Conservation (phyloP, 2,888 invertebrate genomes). For the Labia minor region DNA sequence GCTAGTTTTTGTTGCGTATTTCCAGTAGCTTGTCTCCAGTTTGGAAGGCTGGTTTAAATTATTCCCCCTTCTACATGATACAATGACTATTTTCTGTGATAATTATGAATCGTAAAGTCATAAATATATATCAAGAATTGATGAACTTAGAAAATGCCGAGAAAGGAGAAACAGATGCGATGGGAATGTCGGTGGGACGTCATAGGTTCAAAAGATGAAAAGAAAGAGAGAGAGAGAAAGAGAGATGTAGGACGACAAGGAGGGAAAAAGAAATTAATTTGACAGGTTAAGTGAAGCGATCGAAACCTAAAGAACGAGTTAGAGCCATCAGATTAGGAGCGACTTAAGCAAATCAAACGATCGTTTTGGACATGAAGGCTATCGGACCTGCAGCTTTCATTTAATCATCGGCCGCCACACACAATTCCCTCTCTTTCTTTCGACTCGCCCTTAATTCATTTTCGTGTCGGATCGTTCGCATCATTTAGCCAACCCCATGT, state of each 20-base stretch:
- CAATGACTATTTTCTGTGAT: conserved; percentile 1
- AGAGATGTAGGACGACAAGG: neutral
- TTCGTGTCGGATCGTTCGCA: conserved; percentile 8
- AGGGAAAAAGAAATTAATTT: neutral
- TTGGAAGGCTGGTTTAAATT: no score
- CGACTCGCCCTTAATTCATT: neutral
- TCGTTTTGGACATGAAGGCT: conserved; percentile 13
- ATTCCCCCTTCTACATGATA: no score
- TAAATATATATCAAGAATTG: neutral
- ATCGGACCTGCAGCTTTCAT: conserved; percentile 13
- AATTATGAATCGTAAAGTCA: conserved; percentile 13
- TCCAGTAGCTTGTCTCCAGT: neutral
- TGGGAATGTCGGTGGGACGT: neutral
- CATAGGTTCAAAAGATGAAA: neutral
- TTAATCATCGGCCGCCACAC: conserved; percentile 5
- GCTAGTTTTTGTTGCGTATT: conserved; percentile 7
- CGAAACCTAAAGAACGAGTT: conserved; percentile 7
- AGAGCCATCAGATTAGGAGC: conserved; percentile 8
- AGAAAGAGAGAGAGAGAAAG: neutral
- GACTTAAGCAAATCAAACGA: conserved; percentile 13
- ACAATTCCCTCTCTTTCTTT: neutral
- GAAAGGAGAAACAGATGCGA: conserved; percentile 1
- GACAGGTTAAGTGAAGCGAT: conserved; percentile 13
- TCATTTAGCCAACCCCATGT: conserved; percentile 13
- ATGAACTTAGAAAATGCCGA: neutral